Conservation (phyloP, 1,140 invertebrate genomes). For the Dinothrombium tinctorium region DNA sequence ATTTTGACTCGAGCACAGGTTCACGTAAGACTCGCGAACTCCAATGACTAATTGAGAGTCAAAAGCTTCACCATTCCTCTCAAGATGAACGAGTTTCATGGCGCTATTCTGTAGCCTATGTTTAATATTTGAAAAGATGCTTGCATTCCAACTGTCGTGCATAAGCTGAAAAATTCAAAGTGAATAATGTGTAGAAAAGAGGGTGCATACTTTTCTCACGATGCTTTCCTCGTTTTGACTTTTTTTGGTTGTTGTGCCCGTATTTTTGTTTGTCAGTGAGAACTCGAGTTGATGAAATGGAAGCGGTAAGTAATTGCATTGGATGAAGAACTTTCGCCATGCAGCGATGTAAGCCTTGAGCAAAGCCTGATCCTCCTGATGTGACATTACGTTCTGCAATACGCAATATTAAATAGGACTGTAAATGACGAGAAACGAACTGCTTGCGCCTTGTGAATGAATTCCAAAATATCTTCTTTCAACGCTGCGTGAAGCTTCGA, state of each 20-base stretch:
- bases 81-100: conserved; percentile 86
- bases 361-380: conserved; percentile 77
- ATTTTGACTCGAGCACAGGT: conserved; percentile 74
- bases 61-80: conserved; percentile 89
- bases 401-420: neutral
- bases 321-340: conserved; percentile 93
- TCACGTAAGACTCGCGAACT: conserved; percentile 82
- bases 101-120: conserved; percentile 79
- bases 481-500: conserved; percentile 61
- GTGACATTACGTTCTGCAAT: conserved; percentile 47
- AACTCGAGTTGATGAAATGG: conserved; percentile 80
- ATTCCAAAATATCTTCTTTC: conserved; percentile 76
- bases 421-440: neutral
- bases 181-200: neutral
- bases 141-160: conserved; percentile 93
- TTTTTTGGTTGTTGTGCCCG: conserved; percentile 37
- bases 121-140: conserved; percentile 84
- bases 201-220: conserved; percentile 40
- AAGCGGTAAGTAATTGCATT: conserved; percentile 84
- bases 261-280: conserved; percentile 36
- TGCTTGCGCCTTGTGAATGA: conserved; percentile 33
- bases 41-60: conserved; percentile 92
- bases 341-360: conserved; percentile 86
- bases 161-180: conserved; percentile 40
- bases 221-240: conserved; percentile 57